These are phyloP conservation scores for Ptychadena robeensis DNA, from an alignment of 2,797 vertebrate species.

Conservation along the genomic window DNA sequence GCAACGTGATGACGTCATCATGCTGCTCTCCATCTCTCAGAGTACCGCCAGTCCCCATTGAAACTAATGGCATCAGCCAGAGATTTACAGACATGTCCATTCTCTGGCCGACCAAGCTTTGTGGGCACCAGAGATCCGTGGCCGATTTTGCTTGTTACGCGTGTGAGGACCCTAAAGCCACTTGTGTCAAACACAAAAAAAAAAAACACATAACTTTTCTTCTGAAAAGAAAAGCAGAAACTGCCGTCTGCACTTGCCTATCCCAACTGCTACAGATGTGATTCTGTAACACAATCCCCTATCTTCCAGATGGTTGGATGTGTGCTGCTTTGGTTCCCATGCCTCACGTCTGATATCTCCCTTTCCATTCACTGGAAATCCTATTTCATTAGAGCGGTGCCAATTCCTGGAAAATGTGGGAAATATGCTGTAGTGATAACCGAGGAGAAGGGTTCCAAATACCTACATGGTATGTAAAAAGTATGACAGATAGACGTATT, in stretches of 20 bases:
- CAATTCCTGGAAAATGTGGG: not conserved
- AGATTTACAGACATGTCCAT: no score
- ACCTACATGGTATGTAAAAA: not conserved
- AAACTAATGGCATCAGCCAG: no score
- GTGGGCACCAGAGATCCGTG: no score
- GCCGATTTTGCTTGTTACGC: no score
- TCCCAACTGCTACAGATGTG: slow-evolving; percentile 21
- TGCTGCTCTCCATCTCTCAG: no score
- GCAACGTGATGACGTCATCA: no score
- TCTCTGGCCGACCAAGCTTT: no score
- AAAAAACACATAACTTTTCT: not conserved
- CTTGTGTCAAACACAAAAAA: not conserved
- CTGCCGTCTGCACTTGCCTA: not conserved
- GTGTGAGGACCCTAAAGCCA: no score
- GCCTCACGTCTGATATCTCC: not conserved
- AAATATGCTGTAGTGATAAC: not conserved
- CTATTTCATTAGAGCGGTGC: not conserved
- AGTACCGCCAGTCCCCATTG: no score
- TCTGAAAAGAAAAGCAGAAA: not conserved
- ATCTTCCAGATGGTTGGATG: slow-evolving; percentile 10
- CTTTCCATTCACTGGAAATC: slow-evolving; percentile 5
- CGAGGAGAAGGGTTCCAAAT: slow-evolving; percentile 1
- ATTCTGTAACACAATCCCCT: slow-evolving; percentile 9
- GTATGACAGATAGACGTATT: no score
- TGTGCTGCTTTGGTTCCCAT: not conserved